Evolutionary conservation across 2,888 invertebrate genomes (phyloP).

Genomic region (Litoditis marina): DNA sequence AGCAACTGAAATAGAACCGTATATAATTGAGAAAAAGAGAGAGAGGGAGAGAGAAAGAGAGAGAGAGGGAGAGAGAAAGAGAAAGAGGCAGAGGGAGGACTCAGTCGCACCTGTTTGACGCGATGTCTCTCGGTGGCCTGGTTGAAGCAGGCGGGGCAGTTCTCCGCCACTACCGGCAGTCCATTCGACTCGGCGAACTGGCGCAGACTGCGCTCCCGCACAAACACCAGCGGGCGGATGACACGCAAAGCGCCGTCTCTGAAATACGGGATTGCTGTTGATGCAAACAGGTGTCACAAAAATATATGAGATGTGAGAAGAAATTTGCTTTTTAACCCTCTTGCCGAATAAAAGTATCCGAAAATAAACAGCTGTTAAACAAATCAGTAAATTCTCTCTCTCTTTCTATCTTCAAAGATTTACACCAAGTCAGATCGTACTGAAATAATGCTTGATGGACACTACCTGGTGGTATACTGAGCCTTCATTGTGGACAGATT

Average conservation of each 20-base stretch:
- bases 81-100: not conserved
- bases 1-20: constrained; percentile 24
- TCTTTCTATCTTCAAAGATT: not conserved
- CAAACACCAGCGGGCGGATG: constrained; percentile 82
- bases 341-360: too few species aligned
- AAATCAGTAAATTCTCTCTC: too few species aligned
- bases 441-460: too few species aligned
- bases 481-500: constrained; percentile 75
- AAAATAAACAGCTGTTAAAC: too few species aligned
- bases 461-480: constrained; percentile 75
- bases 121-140: constrained; percentile 47
- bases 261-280: constrained; percentile 43
- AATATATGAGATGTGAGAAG: too few species aligned
- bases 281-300: not conserved
- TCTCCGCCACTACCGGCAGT: constrained; percentile 73
- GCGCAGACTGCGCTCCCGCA: constrained; percentile 75
- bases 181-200: constrained; percentile 74
- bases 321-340: too few species aligned
- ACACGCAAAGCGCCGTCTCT: constrained; percentile 79
- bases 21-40: not conserved
- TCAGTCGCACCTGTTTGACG: constrained; percentile 30
- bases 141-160: constrained; percentile 67
- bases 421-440: too few species aligned
- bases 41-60: not conserved
- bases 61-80: not conserved